Conservation (phyloP, 2,888 invertebrate genomes). For the Ctena decussata region DNA sequence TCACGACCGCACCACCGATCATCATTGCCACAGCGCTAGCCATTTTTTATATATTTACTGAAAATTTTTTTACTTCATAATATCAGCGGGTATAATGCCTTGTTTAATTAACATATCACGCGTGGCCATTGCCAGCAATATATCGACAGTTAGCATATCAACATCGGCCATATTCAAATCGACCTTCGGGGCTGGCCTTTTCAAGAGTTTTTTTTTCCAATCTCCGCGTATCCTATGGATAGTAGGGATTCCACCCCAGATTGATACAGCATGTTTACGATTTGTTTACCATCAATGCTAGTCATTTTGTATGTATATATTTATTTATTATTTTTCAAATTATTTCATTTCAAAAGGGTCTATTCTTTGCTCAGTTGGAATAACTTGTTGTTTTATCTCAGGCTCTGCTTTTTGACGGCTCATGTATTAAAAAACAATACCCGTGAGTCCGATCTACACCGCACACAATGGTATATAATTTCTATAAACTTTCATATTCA, state of each 20-base stretch:
- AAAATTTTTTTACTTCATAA: conserved; percentile 35
- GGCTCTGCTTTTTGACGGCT: neutral
- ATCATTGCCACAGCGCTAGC: conserved; percentile 45
- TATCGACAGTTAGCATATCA: conserved; percentile 36
- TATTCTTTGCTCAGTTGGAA: no score
- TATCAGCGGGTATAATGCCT: conserved; percentile 50
- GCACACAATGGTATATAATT: neutral
- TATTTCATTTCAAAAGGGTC: neutral
- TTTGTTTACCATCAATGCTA: neutral
- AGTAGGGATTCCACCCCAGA: neutral
- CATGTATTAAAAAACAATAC: neutral
- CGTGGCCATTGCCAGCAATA: conserved; percentile 44
- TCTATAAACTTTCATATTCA: neutral
- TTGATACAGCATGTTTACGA: neutral
- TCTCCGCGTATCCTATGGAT: neutral
- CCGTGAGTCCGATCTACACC: neutral
- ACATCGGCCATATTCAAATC: conserved; percentile 45
- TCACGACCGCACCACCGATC: conserved; percentile 38
- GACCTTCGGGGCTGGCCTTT: conserved; percentile 26
- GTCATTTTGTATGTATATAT: neutral
- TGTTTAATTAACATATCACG: conserved; percentile 48
- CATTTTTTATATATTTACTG: conserved; percentile 28
- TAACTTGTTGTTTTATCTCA: no score
- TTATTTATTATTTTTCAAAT: neutral
- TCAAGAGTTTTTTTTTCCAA: no score